Percentiles rank a stretch among this genome's conserved stretches.
Conservation (phyloP, 2,113 vertebrate species). For the Grus americana region DNA sequence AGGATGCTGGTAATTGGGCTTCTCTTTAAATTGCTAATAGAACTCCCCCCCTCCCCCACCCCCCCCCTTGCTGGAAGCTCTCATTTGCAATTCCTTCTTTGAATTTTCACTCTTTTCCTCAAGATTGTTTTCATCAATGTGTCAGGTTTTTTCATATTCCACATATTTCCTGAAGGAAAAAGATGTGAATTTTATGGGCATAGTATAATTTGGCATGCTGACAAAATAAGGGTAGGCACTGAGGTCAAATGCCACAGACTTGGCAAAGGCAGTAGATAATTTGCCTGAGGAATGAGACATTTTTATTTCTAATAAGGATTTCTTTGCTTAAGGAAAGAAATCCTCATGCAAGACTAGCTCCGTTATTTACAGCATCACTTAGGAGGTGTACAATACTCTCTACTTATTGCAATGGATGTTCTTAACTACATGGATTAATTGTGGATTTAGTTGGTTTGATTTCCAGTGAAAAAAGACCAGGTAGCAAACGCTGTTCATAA, state of each 20-base stretch:
- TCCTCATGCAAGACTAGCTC: not conserved
- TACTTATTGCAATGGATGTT: not conserved
- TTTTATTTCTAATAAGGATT: not conserved
- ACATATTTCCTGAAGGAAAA: not conserved
- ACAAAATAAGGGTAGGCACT: not conserved
- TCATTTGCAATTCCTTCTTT: not conserved
- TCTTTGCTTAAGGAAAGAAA: not conserved
- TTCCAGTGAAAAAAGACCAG: not conserved
- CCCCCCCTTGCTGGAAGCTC: not conserved
- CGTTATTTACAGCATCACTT: not conserved
- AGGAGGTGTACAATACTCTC: not conserved
- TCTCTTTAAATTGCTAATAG: not conserved
- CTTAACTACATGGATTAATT: not conserved
- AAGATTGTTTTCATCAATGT: not conserved
- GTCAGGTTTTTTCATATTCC: not conserved
- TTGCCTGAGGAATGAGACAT: not conserved
- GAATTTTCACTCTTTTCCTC: not conserved
- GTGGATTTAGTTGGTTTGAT: not conserved
- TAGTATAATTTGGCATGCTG: not conserved
- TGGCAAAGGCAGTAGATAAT: not conserved
- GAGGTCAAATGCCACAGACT: not conserved
- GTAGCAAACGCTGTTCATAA: not conserved
- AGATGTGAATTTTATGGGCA: not conserved
- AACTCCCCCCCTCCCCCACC: not conserved
- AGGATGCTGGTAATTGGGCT: not conserved